These are phyloP conservation scores for Clavelina lepadiformis DNA, from an alignment of 23 tunicate genomes.

Conservation along the genomic window DNA sequence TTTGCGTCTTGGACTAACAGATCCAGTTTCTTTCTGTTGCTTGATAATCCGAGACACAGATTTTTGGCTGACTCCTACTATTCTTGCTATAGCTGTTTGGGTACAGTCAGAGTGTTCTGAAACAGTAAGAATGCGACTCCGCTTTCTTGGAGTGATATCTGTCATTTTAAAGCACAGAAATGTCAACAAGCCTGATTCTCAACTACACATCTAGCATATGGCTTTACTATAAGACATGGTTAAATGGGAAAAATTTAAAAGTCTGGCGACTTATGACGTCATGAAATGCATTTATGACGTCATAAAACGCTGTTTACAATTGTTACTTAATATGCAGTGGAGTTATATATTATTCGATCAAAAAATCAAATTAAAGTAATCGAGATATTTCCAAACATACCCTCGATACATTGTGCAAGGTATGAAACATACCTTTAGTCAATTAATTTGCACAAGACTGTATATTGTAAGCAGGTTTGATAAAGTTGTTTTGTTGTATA, in stretches of 20 bases:
- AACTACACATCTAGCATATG: too few relatives aligned
- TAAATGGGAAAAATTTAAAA: too few relatives aligned
- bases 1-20: constrained; percentile 21
- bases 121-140: constrained; percentile 10
- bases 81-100: constrained; percentile 2
- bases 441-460: constrained; percentile 16
- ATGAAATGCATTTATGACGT: constrained; percentile 2
- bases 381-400: too few relatives aligned
- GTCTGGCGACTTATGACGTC: too few relatives aligned
- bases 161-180: not conserved
- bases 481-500: too few relatives aligned
- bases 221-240: too few relatives aligned
- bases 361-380: too few relatives aligned
- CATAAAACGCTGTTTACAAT: too few relatives aligned
- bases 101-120: constrained; percentile 5
- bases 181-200: not conserved
- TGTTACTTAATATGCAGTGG: too few relatives aligned
- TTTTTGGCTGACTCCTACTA: constrained; percentile 12
- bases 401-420: too few relatives aligned
- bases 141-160: constrained; percentile 15
- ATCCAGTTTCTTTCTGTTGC: constrained; percentile 19
- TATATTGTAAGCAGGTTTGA: too few relatives aligned
- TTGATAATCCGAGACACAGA: constrained; percentile 13
- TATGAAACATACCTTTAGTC: constrained; percentile 9
- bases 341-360: too few relatives aligned